These are phyloP conservation scores for Notiomystis cincta DNA, from an alignment of 2,113 vertebrate species.

Conservation along the genomic window DNA sequence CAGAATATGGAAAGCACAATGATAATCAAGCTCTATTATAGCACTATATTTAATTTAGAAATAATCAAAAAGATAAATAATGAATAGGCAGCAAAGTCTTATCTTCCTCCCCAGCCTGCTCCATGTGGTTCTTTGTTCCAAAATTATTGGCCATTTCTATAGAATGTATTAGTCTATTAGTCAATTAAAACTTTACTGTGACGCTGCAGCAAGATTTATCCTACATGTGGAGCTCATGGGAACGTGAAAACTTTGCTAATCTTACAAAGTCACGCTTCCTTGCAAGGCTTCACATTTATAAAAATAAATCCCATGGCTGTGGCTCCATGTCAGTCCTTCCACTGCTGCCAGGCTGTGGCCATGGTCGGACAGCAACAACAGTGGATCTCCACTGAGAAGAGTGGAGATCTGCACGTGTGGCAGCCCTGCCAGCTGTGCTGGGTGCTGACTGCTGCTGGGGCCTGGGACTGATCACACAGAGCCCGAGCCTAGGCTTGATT, in stretches of 20 bases:
- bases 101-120: neutral
- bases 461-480: too few species aligned
- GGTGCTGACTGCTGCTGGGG: too few species aligned
- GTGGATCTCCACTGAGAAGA: too few species aligned
- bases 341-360: neutral
- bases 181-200: slow-evolving; percentile 6
- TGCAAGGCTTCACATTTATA: neutral
- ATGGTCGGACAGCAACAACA: too few species aligned
- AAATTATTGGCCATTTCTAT: neutral
- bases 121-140: neutral
- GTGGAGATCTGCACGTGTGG: rapidly evolving
- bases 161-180: neutral
- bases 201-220: neutral
- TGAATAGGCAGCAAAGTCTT: neutral
- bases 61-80: slow-evolving; percentile 29
- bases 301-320: neutral
- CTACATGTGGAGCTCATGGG: neutral
- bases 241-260: neutral
- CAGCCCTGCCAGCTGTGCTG: too few species aligned
- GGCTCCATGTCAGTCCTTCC: neutral
- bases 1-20: neutral
- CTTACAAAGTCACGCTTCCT: neutral
- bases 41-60: neutral
- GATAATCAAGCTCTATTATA: slow-evolving; percentile 3
- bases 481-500: too few species aligned